Conservation (phyloP, 2,888 invertebrate genomes). For the Ethmia dodecea region DNA sequence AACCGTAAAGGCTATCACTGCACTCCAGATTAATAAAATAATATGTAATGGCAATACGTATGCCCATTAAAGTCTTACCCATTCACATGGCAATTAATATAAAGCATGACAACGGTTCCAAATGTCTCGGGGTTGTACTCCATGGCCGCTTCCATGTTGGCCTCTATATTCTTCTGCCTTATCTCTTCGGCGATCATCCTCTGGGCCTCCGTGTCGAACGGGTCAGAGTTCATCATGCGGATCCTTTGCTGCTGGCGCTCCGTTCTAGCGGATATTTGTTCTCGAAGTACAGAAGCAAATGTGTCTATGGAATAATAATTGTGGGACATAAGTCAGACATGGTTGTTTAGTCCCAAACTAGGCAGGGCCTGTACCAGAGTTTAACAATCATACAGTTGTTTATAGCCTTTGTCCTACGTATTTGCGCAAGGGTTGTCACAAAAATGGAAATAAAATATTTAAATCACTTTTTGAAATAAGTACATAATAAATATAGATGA, state of each 20-base stretch:
- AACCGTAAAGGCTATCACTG: too few relatives aligned
- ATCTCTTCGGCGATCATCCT: constrained; percentile 97
- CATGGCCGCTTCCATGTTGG: constrained; percentile 99
- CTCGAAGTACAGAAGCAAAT: constrained; percentile 87
- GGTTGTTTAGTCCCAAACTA: too few relatives aligned
- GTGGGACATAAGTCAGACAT: too few relatives aligned
- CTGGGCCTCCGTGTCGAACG: constrained; percentile 97
- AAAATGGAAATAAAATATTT: too few relatives aligned
- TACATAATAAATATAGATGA: background rate
- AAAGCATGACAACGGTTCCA: constrained; percentile 97
- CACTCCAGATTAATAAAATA: background rate
- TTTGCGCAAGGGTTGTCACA: too few relatives aligned
- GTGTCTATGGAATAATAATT: constrained; percentile 80
- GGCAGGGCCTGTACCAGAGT: too few relatives aligned
- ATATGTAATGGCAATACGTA: too few relatives aligned
- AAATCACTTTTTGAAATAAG: too few relatives aligned
- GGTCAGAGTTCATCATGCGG: constrained; percentile 94
- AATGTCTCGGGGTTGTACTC: constrained; percentile 99
- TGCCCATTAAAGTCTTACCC: constrained; percentile 81
- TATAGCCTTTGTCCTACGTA: too few relatives aligned
- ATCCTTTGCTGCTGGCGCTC: constrained; percentile 90
- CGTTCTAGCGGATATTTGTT: constrained; percentile 89
- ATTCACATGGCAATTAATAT: constrained; percentile 98
- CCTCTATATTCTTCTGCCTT: constrained; percentile 95
- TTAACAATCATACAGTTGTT: too few relatives aligned